Base-by-base conservation (phyloP, 2,888 invertebrate species). In the Cordylochernes scorpioides region DNA sequence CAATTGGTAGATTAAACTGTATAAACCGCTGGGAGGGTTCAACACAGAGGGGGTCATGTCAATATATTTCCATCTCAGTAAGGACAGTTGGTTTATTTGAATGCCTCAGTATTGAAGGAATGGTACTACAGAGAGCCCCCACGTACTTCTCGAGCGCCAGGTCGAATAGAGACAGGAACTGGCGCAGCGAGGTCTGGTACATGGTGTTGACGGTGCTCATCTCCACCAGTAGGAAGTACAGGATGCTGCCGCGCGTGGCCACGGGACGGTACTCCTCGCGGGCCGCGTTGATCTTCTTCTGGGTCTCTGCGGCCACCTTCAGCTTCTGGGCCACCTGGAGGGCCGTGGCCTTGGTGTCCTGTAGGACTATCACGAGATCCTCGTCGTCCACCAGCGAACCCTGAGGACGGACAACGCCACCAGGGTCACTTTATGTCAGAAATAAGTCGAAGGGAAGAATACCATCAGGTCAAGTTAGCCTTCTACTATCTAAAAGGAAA, bases 381-480 rank as follows among this genome's bases (percentile, higher is more conserved):
- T 91, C 88, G 44, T 91, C 88, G 44, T 91, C 91, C 1, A 91
- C 88, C 32, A 91, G 57, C 0, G 84, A 84, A 1, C 86, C 88
- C 53, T 57, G 35, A n/a, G 19, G 16, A 6, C 24, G 4, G 5
- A n/a, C n/a, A n/a, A n/a, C n/a, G n/a, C n/a, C n/a, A n/a, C n/a
- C n/a, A n/a, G n/a, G n/a, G n/a, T n/a, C n/a, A n/a, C n/a, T n/a
- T n/a, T n/a, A n/a, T n/a, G n/a, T n/a, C n/a, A n/a, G n/a, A n/a
- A n/a, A n/a, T n/a, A n/a, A n/a, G n/a, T n/a, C n/a, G n/a, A n/a
- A n/a, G n/a, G n/a, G n/a, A n/a, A n/a, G n/a, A n/a, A n/a, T n/a
- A n/a, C n/a, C n/a, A n/a, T n/a, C n/a, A n/a, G n/a, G n/a, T n/a
- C n/a, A n/a, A n/a, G n/a, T n/a, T n/a, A n/a, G n/a, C n/a, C n/a